These are phyloP conservation scores for Cheilosia vernalis DNA, from an alignment of 2,888 invertebrate genomes.

Conservation along the genomic window DNA sequence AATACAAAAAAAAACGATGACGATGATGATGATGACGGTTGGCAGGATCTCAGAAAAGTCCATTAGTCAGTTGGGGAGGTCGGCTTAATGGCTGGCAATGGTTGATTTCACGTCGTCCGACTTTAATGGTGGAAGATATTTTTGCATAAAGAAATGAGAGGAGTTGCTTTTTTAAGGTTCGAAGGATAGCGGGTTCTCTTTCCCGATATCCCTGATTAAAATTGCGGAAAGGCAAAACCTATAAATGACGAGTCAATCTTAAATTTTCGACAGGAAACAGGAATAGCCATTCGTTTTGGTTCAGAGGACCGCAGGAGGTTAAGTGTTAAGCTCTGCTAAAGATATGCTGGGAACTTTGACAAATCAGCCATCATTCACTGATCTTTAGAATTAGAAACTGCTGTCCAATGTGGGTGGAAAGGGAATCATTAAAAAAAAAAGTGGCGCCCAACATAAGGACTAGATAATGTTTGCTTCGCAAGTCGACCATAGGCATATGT, in stretches of 20 bases:
- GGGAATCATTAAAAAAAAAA: background rate
- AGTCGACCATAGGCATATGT: background rate
- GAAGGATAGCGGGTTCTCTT: conserved; percentile 2
- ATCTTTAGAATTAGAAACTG: too few relatives aligned
- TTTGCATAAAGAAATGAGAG: conserved; percentile 7
- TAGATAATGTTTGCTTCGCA: background rate
- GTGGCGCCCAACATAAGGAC: background rate
- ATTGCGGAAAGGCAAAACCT: background rate
- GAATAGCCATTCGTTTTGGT: conserved; percentile 1
- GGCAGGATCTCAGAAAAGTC: conserved; percentile 33
- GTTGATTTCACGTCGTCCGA: background rate
- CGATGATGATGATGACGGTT: conserved; percentile 21
- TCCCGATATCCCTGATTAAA: background rate
- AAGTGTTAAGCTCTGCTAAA: background rate
- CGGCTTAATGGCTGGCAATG: conserved; percentile 42
- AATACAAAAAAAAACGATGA: conserved; percentile 20
- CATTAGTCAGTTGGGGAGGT: conserved; percentile 51
- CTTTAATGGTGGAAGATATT: conserved; percentile 20
- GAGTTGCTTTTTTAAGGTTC: background rate
- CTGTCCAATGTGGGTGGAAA: too few relatives aligned
- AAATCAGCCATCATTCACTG: too few relatives aligned
- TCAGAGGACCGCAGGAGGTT: background rate
- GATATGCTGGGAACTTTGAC: too few relatives aligned
- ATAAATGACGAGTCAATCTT: conserved; percentile 5
- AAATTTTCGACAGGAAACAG: background rate